phyloP scores from a whole-genome alignment of 2,888 invertebrate species.

The Pomacea canaliculata region DNA sequence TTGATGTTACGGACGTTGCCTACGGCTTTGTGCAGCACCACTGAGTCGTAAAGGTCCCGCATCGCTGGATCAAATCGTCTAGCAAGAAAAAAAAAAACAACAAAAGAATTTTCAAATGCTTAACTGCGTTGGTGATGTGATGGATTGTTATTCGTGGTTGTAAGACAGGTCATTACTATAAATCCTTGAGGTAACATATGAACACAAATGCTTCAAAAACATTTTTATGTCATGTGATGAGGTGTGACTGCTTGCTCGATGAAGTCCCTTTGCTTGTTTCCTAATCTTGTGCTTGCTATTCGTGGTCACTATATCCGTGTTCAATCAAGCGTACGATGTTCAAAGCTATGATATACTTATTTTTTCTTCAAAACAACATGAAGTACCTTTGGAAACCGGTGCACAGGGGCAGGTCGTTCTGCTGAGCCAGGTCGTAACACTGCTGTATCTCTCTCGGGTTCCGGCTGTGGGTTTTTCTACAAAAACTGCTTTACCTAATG shows the following conservation, averaged over 20 bases:
- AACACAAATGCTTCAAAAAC: too few relatives aligned
- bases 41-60: slow-evolving; percentile 72
- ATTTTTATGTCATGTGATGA: background rate
- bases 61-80: slow-evolving; percentile 79
- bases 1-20: slow-evolving; percentile 78
- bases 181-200: too few relatives aligned
- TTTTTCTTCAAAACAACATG: too few relatives aligned
- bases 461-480: slow-evolving; percentile 80
- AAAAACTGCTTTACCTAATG: slow-evolving; percentile 75
- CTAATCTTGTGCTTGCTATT: too few relatives aligned
- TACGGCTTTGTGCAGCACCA: slow-evolving; percentile 73
- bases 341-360: too few relatives aligned
- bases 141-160: too few relatives aligned
- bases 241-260: background rate
- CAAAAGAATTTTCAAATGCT: too few relatives aligned
- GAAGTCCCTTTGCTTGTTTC: too few relatives aligned
- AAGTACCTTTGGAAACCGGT: slow-evolving; percentile 76
- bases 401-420: slow-evolving; percentile 74
- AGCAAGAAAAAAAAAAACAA: background rate
- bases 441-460: slow-evolving; percentile 72
- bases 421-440: slow-evolving; percentile 76
- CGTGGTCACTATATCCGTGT: too few relatives aligned
- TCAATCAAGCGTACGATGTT: too few relatives aligned
- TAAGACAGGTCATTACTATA: too few relatives aligned
- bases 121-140: too few relatives aligned